These are phyloP conservation scores for Hemibagrus wyckioides DNA, from an alignment of 2,113 vertebrate genomes.

Conservation along the genomic window DNA sequence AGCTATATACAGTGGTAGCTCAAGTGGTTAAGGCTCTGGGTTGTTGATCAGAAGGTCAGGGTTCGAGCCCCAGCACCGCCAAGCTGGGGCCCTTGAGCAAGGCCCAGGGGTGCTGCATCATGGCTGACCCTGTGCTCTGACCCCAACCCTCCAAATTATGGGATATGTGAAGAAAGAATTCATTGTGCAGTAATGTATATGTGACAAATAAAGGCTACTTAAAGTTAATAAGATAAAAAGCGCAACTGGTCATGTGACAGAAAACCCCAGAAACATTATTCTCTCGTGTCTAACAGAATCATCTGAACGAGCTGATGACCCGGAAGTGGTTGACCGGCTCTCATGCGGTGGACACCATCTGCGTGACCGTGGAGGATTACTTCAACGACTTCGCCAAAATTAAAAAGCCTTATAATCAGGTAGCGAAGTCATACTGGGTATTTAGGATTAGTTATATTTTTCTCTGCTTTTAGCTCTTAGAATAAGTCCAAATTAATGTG, in stretches of 20 bases:
- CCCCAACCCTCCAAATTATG: too few species aligned
- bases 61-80: too few species aligned
- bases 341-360: constrained; percentile 94
- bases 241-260: not conserved
- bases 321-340: constrained; percentile 91
- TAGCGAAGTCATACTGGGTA: constrained; percentile 50
- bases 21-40: too few species aligned
- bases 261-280: not conserved
- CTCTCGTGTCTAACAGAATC: constrained; percentile 75
- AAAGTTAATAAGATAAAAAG: not conserved
- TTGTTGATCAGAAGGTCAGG: too few species aligned
- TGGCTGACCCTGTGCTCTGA: too few species aligned
- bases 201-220: too few species aligned
- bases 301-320: constrained; percentile 90
- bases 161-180: too few species aligned
- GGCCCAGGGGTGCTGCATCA: too few species aligned
- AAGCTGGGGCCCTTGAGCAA: too few species aligned
- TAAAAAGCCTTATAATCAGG: constrained; percentile 94
- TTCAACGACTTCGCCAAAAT: constrained; percentile 97
- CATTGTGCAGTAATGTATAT: too few species aligned
- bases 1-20: too few species aligned
- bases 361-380: constrained; percentile 96
- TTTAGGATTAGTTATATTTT: not conserved
- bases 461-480: not conserved
- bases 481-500: not conserved